Percentiles rank a stretch among this genome's conserved stretches.
Evolutionary conservation across 2,888 invertebrate species (phyloP).

Genomic region (Myopa tessellatipennis): DNA sequence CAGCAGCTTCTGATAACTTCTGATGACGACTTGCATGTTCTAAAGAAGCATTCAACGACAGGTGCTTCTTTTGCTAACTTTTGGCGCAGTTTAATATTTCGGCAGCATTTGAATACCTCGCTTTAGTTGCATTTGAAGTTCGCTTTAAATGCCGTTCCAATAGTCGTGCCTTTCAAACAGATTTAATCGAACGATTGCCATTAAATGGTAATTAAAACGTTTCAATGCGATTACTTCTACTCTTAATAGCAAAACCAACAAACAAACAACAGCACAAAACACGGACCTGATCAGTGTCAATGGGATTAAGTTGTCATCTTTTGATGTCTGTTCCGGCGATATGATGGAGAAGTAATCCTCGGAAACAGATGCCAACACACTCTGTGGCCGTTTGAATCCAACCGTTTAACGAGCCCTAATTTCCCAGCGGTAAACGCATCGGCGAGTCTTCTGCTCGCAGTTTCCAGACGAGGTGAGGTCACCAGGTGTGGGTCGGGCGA

Average conservation of each 20-base stretch:
- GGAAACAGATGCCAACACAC: too few species aligned
- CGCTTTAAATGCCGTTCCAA: not conserved
- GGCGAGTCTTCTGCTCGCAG: not conserved
- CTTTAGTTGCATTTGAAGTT: not conserved
- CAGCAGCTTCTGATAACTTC: too few species aligned
- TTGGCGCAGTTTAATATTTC: not conserved
- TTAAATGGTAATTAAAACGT: conserved; percentile 30
- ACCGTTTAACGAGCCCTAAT: conserved; percentile 59
- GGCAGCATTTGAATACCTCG: not conserved
- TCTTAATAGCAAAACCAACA: not conserved
- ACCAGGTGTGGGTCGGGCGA: not conserved
- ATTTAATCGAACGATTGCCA: conserved; percentile 24
- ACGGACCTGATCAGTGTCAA: conserved; percentile 16
- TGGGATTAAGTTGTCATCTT: conserved; percentile 33
- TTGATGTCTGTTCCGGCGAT: conserved; percentile 20
- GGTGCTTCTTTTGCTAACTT: not conserved
- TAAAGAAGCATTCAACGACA: too few species aligned
- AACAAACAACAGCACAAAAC: not conserved
- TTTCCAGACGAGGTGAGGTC: not conserved
- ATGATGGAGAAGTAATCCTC: not conserved
- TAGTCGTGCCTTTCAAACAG: not conserved
- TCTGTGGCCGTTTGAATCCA: conserved; percentile 36
- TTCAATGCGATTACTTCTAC: conserved; percentile 24
- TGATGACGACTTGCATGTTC: too few species aligned
- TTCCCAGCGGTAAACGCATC: conserved; percentile 51